Percentiles rank a stretch among this genome's conserved stretches.
These are phyloP conservation scores for Diplolepis rosae DNA, from an alignment of 2,888 invertebrate species.

Conservation along the genomic window DNA sequence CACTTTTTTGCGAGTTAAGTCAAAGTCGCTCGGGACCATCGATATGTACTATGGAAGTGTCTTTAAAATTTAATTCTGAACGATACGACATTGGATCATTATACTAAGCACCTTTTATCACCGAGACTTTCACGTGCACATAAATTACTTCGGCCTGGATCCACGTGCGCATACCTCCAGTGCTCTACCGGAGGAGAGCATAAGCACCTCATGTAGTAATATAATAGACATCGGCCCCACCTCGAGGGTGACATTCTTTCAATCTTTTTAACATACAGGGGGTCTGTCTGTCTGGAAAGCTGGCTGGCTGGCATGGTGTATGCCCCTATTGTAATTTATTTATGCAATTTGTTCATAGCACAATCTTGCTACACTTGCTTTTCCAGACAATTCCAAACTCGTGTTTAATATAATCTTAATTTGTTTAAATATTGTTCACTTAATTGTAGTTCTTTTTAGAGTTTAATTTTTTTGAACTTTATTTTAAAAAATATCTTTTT, in stretches of 20 bases:
- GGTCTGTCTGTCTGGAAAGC: not conserved
- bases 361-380: not conserved
- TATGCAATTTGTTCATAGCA: not conserved
- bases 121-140: constrained; percentile 21
- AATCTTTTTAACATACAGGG: constrained; percentile 14
- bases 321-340: constrained; percentile 10
- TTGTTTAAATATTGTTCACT: not conserved
- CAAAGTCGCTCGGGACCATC: no score
- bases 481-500: no score
- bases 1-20: no score
- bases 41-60: constrained; percentile 8
- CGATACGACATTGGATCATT: constrained; percentile 15
- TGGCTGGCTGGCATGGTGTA: not conserved
- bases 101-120: constrained; percentile 1
- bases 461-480: no score
- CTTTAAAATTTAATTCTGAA: constrained; percentile 19
- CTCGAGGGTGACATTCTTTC: constrained; percentile 28
- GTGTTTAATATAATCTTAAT: not conserved
- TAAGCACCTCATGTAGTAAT: constrained; percentile 25
- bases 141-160: constrained; percentile 11
- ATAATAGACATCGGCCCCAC: constrained; percentile 8
- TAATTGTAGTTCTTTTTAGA: not conserved
- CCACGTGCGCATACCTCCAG: constrained; percentile 22
- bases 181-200: constrained; percentile 9
- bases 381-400: not conserved